These are phyloP conservation scores for Amphimedon queenslandica DNA, from an alignment of 37 sponge, comb jelly and placozoan genomes.

Conservation along the genomic window DNA sequence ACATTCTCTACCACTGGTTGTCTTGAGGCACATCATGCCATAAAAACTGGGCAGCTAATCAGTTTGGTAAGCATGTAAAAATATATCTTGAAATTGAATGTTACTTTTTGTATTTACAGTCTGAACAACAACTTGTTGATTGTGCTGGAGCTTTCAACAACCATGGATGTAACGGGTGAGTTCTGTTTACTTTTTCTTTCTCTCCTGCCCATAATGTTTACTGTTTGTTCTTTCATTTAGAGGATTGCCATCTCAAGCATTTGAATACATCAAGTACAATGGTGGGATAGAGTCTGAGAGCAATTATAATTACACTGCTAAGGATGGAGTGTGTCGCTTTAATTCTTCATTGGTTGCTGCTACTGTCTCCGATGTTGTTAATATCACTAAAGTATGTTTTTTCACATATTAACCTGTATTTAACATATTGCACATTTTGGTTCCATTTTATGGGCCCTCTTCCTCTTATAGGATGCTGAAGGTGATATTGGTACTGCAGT, in stretches of 20 bases:
- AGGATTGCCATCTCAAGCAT: conserved; percentile 78
- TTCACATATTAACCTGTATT: no score
- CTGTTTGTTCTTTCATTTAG: conserved; percentile 7
- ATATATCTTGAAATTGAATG: not conserved
- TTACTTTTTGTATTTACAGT: conserved; percentile 23
- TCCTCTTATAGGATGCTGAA: conserved; percentile 47
- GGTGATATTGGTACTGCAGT: conserved; percentile 49
- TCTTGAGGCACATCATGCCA: conserved; percentile 65
- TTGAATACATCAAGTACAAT: conserved; percentile 73
- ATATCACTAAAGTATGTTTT: conserved; percentile 62
- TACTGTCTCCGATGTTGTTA: conserved; percentile 49
- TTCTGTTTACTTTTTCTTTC: not conserved
- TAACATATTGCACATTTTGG: no score
- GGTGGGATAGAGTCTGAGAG: conserved; percentile 56
- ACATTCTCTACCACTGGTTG: conserved; percentile 79
- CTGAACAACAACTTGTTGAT: conserved; percentile 76
- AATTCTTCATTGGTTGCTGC: conserved; percentile 46
- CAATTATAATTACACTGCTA: conserved; percentile 47
- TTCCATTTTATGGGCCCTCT: not conserved
- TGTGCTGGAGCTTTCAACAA: conserved; percentile 71
- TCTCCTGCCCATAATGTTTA: not conserved
- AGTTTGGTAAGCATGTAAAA: conserved; percentile 29
- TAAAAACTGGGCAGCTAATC: conserved; percentile 57
- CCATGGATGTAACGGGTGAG: conserved; percentile 73
- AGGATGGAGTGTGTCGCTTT: conserved; percentile 52